Evolutionary conservation across 2,797 vertebrate genomes (phyloP).

Genomic region (Heterohyrax brucei): DNA sequence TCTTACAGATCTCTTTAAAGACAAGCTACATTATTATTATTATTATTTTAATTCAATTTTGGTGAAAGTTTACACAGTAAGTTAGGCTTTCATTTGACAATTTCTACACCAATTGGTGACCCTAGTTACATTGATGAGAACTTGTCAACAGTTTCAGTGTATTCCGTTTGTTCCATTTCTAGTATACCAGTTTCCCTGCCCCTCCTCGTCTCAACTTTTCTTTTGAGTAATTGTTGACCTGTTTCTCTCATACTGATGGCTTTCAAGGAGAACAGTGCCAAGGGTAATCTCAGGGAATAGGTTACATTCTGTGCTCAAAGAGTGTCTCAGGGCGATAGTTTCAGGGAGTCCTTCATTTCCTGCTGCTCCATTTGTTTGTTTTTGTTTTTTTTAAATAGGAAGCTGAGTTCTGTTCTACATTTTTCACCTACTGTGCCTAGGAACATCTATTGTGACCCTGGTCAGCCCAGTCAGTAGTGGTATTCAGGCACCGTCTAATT

Average conservation of each 20-base stretch:
- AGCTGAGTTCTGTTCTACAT: background rate
- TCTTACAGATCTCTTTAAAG: conserved; percentile 56
- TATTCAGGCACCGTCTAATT: too few relatives aligned
- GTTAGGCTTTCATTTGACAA: background rate
- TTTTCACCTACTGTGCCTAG: too few relatives aligned
- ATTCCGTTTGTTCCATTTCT: too few relatives aligned
- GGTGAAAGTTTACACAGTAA: background rate
- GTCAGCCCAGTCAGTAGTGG: background rate
- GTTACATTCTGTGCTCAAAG: background rate
- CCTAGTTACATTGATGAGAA: background rate
- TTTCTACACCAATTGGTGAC: background rate
- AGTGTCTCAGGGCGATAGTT: too few relatives aligned
- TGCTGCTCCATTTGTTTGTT: background rate
- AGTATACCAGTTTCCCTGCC: background rate
- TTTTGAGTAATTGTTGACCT: background rate
- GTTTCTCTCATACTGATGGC: background rate
- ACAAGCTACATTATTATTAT: background rate
- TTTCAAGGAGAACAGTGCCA: background rate
- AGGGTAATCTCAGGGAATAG: background rate
- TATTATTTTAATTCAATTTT: background rate
- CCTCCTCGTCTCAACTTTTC: background rate
- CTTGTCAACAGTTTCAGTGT: background rate
- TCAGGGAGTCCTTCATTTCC: too few relatives aligned
- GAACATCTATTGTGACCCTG: background rate
- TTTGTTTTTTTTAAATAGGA: background rate